Evolutionary conservation across 2,888 invertebrate species (phyloP).

Genomic region (Drymonia ruficornis): DNA sequence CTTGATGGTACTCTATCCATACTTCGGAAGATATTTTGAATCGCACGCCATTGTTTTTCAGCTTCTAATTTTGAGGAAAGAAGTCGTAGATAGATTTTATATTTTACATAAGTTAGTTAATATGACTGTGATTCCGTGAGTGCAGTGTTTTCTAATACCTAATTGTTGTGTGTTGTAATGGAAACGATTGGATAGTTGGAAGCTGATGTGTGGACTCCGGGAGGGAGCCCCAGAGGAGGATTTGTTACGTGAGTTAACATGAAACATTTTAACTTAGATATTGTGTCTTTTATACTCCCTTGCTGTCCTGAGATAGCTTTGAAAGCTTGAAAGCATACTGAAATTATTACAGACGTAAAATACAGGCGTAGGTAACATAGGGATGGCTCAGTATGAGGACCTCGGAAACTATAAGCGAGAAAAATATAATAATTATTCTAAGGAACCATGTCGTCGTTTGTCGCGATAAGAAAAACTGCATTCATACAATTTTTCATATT

Average conservation of each 20-base stretch:
- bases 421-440: too few relatives aligned
- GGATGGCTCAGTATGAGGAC: too few relatives aligned
- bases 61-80: background rate
- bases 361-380: too few relatives aligned
- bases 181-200: slow-evolving; percentile 20
- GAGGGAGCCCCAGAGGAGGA: slow-evolving; percentile 37
- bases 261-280: background rate
- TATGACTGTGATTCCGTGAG: slow-evolving; percentile 16
- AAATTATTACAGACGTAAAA: too few relatives aligned
- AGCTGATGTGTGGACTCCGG: slow-evolving; percentile 56
- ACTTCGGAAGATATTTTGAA: background rate
- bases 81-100: too few relatives aligned
- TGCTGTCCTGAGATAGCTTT: too few relatives aligned
- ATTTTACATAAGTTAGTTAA: background rate
- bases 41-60: background rate
- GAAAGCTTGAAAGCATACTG: too few relatives aligned
- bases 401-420: too few relatives aligned
- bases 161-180: slow-evolving; percentile 17
- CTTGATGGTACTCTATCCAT: background rate
- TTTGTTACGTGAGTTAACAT: slow-evolving; percentile 55
- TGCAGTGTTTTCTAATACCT: slow-evolving; percentile 14
- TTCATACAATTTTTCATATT: too few relatives aligned
- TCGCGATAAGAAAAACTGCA: too few relatives aligned
- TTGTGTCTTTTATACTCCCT: too few relatives aligned
- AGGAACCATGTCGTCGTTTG: too few relatives aligned